Percentiles rank a stretch among this genome's conserved stretches.
phyloP scores from a whole-genome alignment of 1,140 invertebrate genomes.

The Brachionus angularis region DNA sequence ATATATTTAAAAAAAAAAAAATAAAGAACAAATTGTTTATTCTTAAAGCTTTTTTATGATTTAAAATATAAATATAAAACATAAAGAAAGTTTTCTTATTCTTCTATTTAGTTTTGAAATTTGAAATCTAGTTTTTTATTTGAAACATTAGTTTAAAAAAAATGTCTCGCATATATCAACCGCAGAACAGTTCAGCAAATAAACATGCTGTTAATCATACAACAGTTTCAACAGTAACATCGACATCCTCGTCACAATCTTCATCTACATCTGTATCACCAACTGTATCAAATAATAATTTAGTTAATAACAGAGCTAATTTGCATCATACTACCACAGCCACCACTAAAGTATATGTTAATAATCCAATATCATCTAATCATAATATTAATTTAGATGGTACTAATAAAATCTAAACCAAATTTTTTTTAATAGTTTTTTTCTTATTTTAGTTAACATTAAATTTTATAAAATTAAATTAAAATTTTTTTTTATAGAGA shows the following conservation, averaged over 20 bases:
- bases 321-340: constrained; percentile 15
- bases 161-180: constrained; percentile 37
- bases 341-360: constrained; percentile 30
- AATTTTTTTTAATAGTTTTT: neutral
- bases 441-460: no score
- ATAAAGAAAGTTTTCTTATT: no score
- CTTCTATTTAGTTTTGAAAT: constrained; percentile 8
- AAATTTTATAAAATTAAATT: no score
- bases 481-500: no score
- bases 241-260: neutral
- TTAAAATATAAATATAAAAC: no score
- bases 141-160: neutral
- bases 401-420: constrained; percentile 6
- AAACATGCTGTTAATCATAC: no score
- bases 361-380: constrained; percentile 38
- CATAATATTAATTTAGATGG: constrained; percentile 32
- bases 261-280: constrained; percentile 19
- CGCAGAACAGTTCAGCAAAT: neutral
- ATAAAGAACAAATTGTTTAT: no score
- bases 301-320: constrained; percentile 21
- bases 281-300: no score
- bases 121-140: neutral
- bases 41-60: no score
- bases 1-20: no score
- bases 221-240: no score